Percentiles rank a stretch among this genome's conserved stretches.
Conservation (phyloP, 1,140 invertebrate genomes). For the Mactra quadrangularis region DNA sequence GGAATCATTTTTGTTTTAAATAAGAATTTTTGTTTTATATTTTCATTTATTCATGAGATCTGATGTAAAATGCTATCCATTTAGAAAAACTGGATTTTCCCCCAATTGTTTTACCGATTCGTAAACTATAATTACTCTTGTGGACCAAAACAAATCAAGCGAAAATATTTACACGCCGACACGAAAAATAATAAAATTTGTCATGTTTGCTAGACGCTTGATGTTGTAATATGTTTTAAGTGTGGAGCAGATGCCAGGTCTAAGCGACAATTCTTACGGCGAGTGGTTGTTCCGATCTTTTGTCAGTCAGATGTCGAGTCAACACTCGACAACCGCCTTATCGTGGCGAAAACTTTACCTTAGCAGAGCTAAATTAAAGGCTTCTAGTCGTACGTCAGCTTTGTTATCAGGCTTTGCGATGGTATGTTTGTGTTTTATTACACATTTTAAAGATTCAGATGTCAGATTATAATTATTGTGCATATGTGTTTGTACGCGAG, state of each 20-base stretch:
- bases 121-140: background rate
- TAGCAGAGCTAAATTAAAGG: constrained; percentile 96
- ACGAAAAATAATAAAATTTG: background rate
- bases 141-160: background rate
- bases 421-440: too few species aligned
- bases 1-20: too few species aligned
- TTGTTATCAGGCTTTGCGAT: constrained; percentile 97
- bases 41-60: too few species aligned
- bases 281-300: constrained; percentile 74
- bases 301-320: constrained; percentile 73
- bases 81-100: too few species aligned
- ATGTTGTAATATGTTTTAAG: background rate
- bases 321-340: constrained; percentile 82
- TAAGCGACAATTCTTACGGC: constrained; percentile 66
- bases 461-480: too few species aligned
- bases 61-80: too few species aligned
- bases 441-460: too few species aligned
- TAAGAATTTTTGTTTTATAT: too few species aligned
- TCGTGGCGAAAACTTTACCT: constrained; percentile 92
- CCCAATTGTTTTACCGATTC: too few species aligned
- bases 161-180: background rate
- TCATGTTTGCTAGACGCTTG: background rate
- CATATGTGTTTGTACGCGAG: too few species aligned
- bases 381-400: constrained; percentile 95
- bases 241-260: constrained; percentile 56